Conservation (phyloP, 2,888 invertebrate species). For the Biston betularia region DNA sequence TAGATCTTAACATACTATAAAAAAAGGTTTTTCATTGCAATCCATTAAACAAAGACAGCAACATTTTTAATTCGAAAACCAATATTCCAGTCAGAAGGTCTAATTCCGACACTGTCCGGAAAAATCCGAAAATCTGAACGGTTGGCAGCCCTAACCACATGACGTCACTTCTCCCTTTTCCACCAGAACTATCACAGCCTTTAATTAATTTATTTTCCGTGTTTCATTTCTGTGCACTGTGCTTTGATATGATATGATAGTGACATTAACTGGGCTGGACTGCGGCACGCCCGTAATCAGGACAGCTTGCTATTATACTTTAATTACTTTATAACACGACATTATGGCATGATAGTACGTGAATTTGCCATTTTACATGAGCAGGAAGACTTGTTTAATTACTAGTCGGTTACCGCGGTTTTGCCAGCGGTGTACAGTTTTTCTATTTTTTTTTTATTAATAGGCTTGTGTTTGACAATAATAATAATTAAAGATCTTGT, state of each 20-base stretch:
- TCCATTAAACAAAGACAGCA: no score
- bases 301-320: constrained; percentile 8
- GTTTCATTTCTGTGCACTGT: not conserved
- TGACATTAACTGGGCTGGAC: constrained; percentile 19
- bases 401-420: no score
- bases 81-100: no score
- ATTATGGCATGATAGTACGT: constrained; percentile 2
- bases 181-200: not conserved
- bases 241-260: constrained; percentile 9
- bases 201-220: constrained; percentile 21
- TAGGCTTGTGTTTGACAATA: not conserved
- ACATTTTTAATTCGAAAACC: no score
- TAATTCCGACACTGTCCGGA: no score
- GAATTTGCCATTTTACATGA: constrained; percentile 1
- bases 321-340: constrained; percentile 20
- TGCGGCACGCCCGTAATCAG: constrained; percentile 15
- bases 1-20: no score
- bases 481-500: no score
- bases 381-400: not conserved
- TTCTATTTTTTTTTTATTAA: not conserved
- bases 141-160: not conserved
- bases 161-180: constrained; percentile 8
- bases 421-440: not conserved
- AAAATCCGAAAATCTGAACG: no score
- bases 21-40: not conserved